phyloP scores from a whole-genome alignment of 2,888 invertebrate genomes.

The Orchestes rusci region DNA sequence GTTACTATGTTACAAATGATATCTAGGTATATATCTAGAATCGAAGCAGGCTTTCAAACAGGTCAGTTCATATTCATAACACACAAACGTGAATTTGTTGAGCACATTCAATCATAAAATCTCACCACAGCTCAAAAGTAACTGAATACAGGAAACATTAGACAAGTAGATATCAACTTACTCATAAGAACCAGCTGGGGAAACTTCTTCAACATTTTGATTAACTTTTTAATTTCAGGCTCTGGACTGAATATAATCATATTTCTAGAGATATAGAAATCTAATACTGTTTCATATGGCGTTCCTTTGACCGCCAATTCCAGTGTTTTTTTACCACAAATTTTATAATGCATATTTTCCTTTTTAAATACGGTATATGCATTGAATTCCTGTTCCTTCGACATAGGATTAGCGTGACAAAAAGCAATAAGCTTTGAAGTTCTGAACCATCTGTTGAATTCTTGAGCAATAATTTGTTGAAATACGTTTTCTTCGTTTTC shows the following conservation, averaged over 20 bases:
- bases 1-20: no score
- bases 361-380: constrained; percentile 56
- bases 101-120: no score
- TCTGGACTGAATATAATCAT: constrained; percentile 65
- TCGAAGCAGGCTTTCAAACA: no score
- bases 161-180: no score
- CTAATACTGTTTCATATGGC: constrained; percentile 58
- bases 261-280: constrained; percentile 57
- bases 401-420: constrained; percentile 65
- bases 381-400: constrained; percentile 57
- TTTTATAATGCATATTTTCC: constrained; percentile 61
- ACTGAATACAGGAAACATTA: no score
- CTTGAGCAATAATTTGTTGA: constrained; percentile 63
- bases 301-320: constrained; percentile 59
- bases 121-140: no score
- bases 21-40: no score
- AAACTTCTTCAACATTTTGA: constrained; percentile 61
- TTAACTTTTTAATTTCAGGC: constrained; percentile 52
- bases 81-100: no score
- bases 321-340: constrained; percentile 59
- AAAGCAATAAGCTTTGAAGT: constrained; percentile 65
- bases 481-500: constrained; percentile 58
- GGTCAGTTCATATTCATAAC: no score
- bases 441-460: constrained; percentile 62
- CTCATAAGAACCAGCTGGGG: constrained; percentile 67